These are phyloP conservation scores for Chrysolina oricalcia DNA, from an alignment of 2,888 invertebrate genomes.

Conservation along the genomic window DNA sequence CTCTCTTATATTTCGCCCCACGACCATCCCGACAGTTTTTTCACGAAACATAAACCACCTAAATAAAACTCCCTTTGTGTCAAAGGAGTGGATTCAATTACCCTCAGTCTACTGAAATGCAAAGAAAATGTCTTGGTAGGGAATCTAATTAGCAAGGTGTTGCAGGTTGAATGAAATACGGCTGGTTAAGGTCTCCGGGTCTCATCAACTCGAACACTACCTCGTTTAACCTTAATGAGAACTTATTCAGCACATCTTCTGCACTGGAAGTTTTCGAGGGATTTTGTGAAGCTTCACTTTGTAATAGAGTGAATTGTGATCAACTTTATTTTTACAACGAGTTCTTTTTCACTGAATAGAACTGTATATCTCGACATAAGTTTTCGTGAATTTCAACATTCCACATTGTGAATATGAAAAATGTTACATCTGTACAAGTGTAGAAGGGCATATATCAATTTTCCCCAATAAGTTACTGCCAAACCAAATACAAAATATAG, in stretches of 20 bases:
- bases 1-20: background rate
- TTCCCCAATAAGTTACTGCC: no score
- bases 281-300: background rate
- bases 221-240: conserved; percentile 13
- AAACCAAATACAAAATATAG: no score
- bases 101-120: background rate
- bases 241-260: conserved; percentile 9
- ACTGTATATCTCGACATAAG: no score
- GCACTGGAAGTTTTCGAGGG: background rate
- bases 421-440: no score
- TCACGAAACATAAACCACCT: conserved; percentile 1
- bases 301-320: background rate
- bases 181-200: background rate
- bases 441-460: no score
- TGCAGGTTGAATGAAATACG: conserved; percentile 14
- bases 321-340: no score
- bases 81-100: conserved; percentile 8
- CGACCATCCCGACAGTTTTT: background rate
- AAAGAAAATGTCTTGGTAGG: conserved; percentile 17
- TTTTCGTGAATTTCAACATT: no score
- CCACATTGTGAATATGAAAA: no score
- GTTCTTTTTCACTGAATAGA: background rate
- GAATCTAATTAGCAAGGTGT: conserved; percentile 17
- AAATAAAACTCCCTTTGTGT: background rate
- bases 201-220: conserved; percentile 10